These are phyloP conservation scores for Linurgus olivaceus DNA, from an alignment of 2,797 vertebrate genomes.

Conservation along the genomic window DNA sequence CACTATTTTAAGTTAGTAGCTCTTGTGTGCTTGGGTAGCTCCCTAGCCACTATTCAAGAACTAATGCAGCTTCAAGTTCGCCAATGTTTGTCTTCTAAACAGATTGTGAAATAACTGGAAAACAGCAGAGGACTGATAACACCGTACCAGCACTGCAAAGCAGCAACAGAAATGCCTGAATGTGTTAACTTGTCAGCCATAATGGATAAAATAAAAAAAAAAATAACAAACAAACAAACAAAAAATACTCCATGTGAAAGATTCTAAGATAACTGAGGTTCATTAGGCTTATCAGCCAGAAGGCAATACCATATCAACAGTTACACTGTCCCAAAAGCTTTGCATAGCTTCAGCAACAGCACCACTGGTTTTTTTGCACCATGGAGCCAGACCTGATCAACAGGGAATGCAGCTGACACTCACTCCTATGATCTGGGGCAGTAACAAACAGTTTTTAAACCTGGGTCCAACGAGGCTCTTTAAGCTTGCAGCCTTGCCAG, in stretches of 20 bases:
- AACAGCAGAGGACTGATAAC: neutral
- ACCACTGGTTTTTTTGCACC: neutral
- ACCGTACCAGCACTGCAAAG: fast-evolving
- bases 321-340: neutral
- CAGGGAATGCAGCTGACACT: neutral
- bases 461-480: neutral
- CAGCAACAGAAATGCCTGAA: neutral
- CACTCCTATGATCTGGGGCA: neutral
- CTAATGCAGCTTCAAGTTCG: neutral
- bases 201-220: neutral
- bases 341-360: neutral
- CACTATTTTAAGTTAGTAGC: neutral
- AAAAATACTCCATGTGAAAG: neutral
- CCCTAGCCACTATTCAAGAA: neutral
- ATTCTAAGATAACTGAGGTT: neutral
- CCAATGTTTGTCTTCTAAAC: neutral
- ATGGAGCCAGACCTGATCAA: neutral
- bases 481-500: neutral
- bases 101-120: neutral
- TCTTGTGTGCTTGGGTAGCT: neutral
- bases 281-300: neutral
- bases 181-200: neutral
- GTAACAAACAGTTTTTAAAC: neutral
- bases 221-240: neutral
- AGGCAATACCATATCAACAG: neutral